Conservation (phyloP, 2,888 invertebrate genomes). For the Apocheima hispidaria region DNA sequence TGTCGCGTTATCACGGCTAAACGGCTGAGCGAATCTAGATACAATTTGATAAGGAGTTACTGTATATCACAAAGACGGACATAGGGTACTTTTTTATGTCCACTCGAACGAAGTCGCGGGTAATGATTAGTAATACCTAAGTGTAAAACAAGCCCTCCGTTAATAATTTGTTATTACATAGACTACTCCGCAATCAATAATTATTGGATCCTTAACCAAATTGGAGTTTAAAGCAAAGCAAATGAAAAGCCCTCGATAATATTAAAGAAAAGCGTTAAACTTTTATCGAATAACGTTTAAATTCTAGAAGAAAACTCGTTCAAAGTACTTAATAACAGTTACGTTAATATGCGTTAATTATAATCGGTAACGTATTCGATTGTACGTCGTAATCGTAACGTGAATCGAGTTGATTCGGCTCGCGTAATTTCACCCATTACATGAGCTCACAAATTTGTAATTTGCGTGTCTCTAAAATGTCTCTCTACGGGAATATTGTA, state of each 20-base stretch:
- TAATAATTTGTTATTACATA: conserved; percentile 44
- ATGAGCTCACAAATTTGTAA: conserved; percentile 69
- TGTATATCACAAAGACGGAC: too few relatives aligned
- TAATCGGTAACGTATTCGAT: conserved; percentile 75
- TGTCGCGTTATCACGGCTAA: too few relatives aligned
- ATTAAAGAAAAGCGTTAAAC: conserved; percentile 66
- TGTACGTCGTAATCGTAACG: conserved; percentile 73
- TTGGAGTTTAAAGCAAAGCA: conserved; percentile 73
- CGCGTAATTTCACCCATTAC: conserved; percentile 77
- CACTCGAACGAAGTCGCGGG: too few relatives aligned
- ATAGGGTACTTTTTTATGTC: too few relatives aligned
- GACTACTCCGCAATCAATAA: conserved; percentile 51
- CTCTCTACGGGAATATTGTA: conserved; percentile 55
- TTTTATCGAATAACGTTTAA: conserved; percentile 69
- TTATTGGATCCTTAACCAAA: conserved; percentile 63
- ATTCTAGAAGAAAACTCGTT: conserved; percentile 70
- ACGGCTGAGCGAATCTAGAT: too few relatives aligned
- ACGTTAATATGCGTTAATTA: conserved; percentile 73
- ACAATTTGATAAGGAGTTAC: too few relatives aligned
- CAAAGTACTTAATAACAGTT: conserved; percentile 73
- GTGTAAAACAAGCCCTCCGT: conserved; percentile 14
- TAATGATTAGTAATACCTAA: neutral
- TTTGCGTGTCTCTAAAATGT: conserved; percentile 63
- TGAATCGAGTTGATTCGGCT: conserved; percentile 72
- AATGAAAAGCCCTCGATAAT: conserved; percentile 71